Conservation (phyloP, 2,888 invertebrate species). For the Polyommatus iphigenia region DNA sequence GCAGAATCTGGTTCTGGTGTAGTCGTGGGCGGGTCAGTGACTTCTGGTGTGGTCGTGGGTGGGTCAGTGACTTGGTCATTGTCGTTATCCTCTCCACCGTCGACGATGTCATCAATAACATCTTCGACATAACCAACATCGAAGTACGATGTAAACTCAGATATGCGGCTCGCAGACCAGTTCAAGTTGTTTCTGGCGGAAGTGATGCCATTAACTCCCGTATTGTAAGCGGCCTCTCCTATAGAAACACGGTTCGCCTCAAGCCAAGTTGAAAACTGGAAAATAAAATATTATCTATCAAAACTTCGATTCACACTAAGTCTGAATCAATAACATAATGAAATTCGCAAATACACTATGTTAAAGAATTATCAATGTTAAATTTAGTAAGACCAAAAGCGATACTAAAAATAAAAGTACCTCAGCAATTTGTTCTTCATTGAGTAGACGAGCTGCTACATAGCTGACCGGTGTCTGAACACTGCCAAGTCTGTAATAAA, state of each 20-base stretch:
- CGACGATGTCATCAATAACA: constrained; percentile 40
- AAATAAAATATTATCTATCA: constrained; percentile 20
- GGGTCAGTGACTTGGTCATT: background rate
- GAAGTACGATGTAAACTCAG: constrained; percentile 57
- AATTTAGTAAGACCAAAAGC: too few relatives aligned
- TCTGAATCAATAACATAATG: background rate
- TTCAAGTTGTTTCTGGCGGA: constrained; percentile 52
- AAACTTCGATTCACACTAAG: background rate
- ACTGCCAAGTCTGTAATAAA: constrained; percentile 54
- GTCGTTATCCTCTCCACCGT: constrained; percentile 36
- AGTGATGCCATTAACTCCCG: constrained; percentile 49
- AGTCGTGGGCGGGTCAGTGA: background rate
- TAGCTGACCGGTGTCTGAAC: constrained; percentile 53
- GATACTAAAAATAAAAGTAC: constrained; percentile 44
- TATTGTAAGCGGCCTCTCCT: constrained; percentile 51
- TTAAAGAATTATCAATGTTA: background rate
- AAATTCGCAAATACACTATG: too few relatives aligned
- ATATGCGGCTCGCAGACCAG: constrained; percentile 54
- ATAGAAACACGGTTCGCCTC: constrained; percentile 48
- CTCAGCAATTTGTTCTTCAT: constrained; percentile 54
- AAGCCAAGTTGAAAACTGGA: constrained; percentile 61
- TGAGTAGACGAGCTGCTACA: constrained; percentile 60
- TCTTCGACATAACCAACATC: constrained; percentile 60
- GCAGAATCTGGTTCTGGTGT: constrained; percentile 47
- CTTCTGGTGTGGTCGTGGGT: background rate